Percentiles rank a stretch among this genome's conserved stretches.
Conservation (phyloP, 1,140 invertebrate genomes). For the Panagrolaimus sp. region DNA sequence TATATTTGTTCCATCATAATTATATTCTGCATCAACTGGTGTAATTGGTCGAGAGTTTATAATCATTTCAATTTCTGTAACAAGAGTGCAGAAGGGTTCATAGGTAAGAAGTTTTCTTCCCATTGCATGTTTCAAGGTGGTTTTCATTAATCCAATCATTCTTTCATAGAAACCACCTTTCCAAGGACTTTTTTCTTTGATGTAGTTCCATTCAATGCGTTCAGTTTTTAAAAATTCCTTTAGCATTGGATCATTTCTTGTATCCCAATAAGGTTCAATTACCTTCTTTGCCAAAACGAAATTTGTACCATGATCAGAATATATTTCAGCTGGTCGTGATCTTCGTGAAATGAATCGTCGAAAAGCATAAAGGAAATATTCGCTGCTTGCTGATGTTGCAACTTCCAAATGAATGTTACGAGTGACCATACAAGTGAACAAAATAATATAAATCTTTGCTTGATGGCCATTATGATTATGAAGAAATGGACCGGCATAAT, state of each 20-base stretch:
- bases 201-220: slow-evolving; percentile 13
- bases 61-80: not conserved
- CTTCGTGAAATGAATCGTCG: not conserved
- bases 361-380: slow-evolving; percentile 8
- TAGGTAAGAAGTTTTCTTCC: not conserved
- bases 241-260: not conserved
- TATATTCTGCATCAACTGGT: not conserved
- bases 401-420: slow-evolving; percentile 11
- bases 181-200: not conserved
- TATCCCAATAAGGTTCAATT: not conserved
- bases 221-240: not conserved
- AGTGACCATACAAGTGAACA: slow-evolving; percentile 4
- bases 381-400: not conserved
- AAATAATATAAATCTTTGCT: not conserved
- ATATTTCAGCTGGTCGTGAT: not conserved
- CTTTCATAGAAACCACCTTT: slow-evolving; percentile 11
- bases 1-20: not conserved
- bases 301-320: slow-evolving; percentile 3
- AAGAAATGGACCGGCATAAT: not conserved
- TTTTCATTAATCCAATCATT: slow-evolving; percentile 5
- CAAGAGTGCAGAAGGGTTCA: not conserved
- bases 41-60: not conserved
- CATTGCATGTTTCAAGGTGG: not conserved
- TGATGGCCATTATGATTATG: not conserved
- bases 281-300: not conserved